These are phyloP conservation scores for Poecile atricapillus DNA, from an alignment of 2,113 vertebrate species.

Conservation along the genomic window DNA sequence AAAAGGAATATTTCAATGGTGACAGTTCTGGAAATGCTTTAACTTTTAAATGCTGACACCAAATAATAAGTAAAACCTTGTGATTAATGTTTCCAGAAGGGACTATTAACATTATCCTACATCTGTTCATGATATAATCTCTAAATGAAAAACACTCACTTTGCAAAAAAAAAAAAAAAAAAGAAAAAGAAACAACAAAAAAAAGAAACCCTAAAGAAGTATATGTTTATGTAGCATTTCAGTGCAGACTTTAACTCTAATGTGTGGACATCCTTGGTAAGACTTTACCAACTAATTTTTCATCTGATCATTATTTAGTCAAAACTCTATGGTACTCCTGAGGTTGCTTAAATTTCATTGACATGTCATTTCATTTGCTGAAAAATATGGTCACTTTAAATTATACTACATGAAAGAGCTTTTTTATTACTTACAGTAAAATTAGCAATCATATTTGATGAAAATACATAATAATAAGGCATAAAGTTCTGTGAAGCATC, in stretches of 20 bases:
- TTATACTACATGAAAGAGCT: slow-evolving; percentile 8
- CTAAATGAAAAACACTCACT: slow-evolving; percentile 76
- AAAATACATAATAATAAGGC: background rate
- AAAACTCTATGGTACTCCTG: slow-evolving; percentile 68
- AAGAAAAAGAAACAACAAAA: background rate
- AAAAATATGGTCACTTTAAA: slow-evolving; percentile 61
- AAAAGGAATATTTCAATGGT: slow-evolving; percentile 74
- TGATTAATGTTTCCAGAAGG: slow-evolving; percentile 82
- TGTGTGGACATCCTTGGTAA: slow-evolving; percentile 71
- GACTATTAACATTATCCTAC: slow-evolving; percentile 77
- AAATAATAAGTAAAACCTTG: slow-evolving; percentile 74
- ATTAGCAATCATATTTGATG: slow-evolving; percentile 35
- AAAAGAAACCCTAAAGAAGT: slow-evolving; percentile 25
- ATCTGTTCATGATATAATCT: slow-evolving; percentile 82
- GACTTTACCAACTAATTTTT: slow-evolving; percentile 69
- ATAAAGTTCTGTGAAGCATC: background rate
- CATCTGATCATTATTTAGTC: slow-evolving; percentile 71
- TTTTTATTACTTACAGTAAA: slow-evolving; percentile 44
- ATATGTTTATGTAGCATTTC: slow-evolving; percentile 66
- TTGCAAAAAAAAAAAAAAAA: background rate
- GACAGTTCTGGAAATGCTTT: slow-evolving; percentile 78
- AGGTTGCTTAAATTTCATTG: slow-evolving; percentile 72
- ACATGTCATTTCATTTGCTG: slow-evolving; percentile 65
- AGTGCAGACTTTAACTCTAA: slow-evolving; percentile 58
- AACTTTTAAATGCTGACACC: slow-evolving; percentile 78